These are phyloP conservation scores for Cyclura pinguis DNA, from an alignment of 2,797 vertebrate genomes.

Conservation along the genomic window DNA sequence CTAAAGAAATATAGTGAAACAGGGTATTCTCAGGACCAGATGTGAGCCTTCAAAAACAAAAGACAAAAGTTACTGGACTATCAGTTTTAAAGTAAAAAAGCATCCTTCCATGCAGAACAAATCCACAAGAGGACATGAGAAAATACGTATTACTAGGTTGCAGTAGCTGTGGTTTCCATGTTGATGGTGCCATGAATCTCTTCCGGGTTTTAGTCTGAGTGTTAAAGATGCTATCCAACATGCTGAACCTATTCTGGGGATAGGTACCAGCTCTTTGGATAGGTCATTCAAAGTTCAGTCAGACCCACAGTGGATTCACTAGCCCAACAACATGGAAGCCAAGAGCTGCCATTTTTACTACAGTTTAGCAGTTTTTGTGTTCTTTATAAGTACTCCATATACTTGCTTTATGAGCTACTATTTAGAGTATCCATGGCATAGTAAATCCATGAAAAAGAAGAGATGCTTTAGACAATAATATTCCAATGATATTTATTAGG, in stretches of 20 bases:
- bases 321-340: no score
- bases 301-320: no score
- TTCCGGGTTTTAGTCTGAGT: no score
- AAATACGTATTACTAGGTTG: not conserved
- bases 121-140: not conserved
- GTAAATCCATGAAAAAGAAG: not conserved
- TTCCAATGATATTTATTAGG: no score
- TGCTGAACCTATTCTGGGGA: no score
- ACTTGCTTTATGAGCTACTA: not conserved
- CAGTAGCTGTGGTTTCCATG: no score
- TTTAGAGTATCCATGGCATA: not conserved
- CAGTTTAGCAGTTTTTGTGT: not conserved
- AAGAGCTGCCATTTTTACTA: no score
- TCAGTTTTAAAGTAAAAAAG: not conserved
- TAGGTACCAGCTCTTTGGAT: no score
- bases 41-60: slow-evolving; percentile 82
- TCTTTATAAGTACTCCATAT: not conserved
- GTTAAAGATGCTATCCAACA: no score
- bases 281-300: no score
- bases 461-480: not conserved
- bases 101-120: not conserved
- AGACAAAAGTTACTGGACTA: slow-evolving; percentile 2
- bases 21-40: slow-evolving; percentile 94
- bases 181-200: no score
- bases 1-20: slow-evolving; percentile 95